A percentile compares a stretch with the other conserved stretches of the same genome.
phyloP scores from a whole-genome alignment of 1,140 invertebrate species.

The Meteorus sp. region DNA sequence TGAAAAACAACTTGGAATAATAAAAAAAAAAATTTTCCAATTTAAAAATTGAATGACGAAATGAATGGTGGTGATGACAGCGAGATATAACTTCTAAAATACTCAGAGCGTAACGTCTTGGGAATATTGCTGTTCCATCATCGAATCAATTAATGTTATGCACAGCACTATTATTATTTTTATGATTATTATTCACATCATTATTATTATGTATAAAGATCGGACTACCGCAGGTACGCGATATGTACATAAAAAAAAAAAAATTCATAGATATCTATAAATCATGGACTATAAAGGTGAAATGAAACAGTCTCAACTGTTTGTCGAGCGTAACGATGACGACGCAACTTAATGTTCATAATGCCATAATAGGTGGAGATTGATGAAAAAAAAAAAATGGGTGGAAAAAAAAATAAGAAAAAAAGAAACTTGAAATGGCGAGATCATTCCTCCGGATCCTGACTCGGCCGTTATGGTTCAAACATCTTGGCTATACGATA shows the following conservation, averaged over 20 bases:
- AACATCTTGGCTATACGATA: conserved; percentile 43
- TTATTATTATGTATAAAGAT: no score
- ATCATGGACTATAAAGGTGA: conserved; percentile 19
- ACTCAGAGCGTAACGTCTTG: conserved; percentile 3
- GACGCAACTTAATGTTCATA: conserved; percentile 55
- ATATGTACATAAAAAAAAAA: no score
- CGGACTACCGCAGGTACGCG: no score
- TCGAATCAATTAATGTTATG: conserved; percentile 24
- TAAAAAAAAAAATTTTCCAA: conserved; percentile 1
- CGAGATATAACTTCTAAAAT: not conserved
- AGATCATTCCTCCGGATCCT: conserved; percentile 28
- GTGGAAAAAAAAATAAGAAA: no score
- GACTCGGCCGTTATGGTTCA: conserved; percentile 51
- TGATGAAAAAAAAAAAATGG: no score
- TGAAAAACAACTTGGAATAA: not conserved
- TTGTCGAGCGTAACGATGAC: conserved; percentile 50
- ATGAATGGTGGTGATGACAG: not conserved
- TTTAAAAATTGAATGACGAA: conserved; percentile 4
- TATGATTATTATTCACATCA: no score
- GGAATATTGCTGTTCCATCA: conserved; percentile 7
- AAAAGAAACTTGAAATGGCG: conserved; percentile 27
- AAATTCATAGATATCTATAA: no score
- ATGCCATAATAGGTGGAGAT: conserved; percentile 54
- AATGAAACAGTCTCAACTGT: conserved; percentile 25
- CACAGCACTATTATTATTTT: not conserved